phyloP scores from a whole-genome alignment of 2,797 vertebrate species.

The Taeniopygia guttata region DNA sequence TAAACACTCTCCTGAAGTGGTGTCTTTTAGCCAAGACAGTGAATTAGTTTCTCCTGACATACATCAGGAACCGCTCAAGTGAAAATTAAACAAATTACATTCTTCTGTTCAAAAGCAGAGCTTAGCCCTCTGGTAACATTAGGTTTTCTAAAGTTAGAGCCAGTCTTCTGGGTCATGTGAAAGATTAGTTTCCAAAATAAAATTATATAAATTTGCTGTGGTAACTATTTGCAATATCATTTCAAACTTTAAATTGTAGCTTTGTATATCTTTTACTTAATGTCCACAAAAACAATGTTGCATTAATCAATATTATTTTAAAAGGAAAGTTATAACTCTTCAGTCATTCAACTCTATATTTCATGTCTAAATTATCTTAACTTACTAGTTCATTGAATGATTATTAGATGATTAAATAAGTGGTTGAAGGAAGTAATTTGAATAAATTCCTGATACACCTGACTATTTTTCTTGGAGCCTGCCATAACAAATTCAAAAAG shows the following conservation, averaged over 20 bases:
- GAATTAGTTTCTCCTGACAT: not conserved
- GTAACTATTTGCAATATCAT: not conserved
- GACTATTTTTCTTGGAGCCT: not conserved
- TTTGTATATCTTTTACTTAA: not conserved
- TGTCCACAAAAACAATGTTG: not conserved
- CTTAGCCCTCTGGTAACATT: not conserved
- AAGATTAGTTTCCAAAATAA: not conserved
- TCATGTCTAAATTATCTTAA: not conserved
- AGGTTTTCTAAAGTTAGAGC: not conserved
- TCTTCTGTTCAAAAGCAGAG: not conserved
- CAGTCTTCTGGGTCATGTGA: not conserved
- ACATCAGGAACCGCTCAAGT: not conserved
- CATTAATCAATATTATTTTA: not conserved
- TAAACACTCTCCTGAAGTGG: not conserved
- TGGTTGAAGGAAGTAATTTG: not conserved
- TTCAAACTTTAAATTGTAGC: not conserved
- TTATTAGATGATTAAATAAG: not conserved
- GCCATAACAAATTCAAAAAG: not conserved
- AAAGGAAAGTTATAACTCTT: not conserved
- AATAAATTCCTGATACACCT: not conserved
- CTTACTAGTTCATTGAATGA: not conserved
- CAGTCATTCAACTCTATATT: not conserved
- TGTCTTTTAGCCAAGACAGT: not conserved
- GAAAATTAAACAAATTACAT: not conserved
- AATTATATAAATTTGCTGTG: not conserved